Evolutionary conservation across 2,797 vertebrate genomes (phyloP), one percentile per base, ranked within the genome.

Genomic region (Brotula barbata): DNA sequence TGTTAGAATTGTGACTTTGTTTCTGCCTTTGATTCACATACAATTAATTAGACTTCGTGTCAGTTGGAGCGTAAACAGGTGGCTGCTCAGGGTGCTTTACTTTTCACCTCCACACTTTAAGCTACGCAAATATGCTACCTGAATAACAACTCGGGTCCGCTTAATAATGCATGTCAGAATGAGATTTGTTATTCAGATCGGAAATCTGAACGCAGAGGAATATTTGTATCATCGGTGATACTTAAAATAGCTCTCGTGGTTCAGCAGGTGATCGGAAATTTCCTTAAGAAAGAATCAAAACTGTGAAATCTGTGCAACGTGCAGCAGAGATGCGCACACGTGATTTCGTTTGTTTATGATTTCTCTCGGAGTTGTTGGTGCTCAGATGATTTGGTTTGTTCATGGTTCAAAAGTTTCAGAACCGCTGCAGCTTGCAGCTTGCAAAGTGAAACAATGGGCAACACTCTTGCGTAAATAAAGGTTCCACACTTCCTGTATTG

Each of bases 1-100:
- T 64, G 82, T 51, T 65, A 44, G 70, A 82, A 79, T 75, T 80
- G 62, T 44, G 71, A 75, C 53, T 70, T 75, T 55, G 66, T 74
- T 68, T 83, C 75, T 78, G 57, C 53, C 80, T 70, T 78, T 75
- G 64, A 10, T 55, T 80, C 44, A 58, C 50, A 41, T 39, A 23
- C 55, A 72, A 73, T 49, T 28, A 67, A 85, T 76, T 69, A 78
- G 63, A 63, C 63, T 78, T 86, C 17, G 42, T 76, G 46, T 72
- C 71, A 72, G 78, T 80, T 75, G 80, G 23, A 44, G 62, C 49
- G 71, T 23, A 64, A 78, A 81, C 73, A 73, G 48, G 63, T 65
- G 41, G 33, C 42, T 76, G 45, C 61, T 62, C 68, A 31, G 25
- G 60, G 53, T 72, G 19, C 75, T 75, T 83, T 58, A 79, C 77